Evolutionary conservation across 2,888 invertebrate species (phyloP).

Genomic region (Nomada hirtipes): DNA sequence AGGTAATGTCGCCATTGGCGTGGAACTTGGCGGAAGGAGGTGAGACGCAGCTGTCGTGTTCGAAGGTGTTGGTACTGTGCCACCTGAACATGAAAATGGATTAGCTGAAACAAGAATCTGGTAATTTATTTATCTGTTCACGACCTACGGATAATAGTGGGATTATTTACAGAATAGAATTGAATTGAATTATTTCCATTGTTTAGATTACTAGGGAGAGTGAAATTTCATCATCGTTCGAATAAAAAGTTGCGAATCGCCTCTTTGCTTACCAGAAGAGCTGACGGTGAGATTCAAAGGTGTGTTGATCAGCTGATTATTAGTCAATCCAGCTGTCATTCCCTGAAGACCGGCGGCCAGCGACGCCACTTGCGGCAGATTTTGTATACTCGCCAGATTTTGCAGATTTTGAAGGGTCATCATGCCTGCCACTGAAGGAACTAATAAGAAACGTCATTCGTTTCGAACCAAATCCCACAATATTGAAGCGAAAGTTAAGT

Average conservation of each 20-base stretch:
- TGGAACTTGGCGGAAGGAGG: constrained; percentile 81
- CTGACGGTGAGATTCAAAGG: constrained; percentile 94
- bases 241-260: no score
- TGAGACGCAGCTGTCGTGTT: constrained; percentile 82
- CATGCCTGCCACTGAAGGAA: constrained; percentile 89
- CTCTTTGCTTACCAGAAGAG: constrained; percentile 82
- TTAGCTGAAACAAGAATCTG: neutral
- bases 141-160: neutral
- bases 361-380: constrained; percentile 87
- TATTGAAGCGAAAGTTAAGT: neutral
- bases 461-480: neutral
- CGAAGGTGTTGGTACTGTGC: constrained; percentile 82
- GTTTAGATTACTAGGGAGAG: no score
- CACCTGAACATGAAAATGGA: constrained; percentile 72
- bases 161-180: neutral
- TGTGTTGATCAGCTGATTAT: constrained; percentile 90
- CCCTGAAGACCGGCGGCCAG: constrained; percentile 88
- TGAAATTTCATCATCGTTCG: no score
- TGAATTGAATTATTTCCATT: neutral
- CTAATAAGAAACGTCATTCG: neutral
- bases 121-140: neutral
- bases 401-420: constrained; percentile 91
- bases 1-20: constrained; percentile 87
- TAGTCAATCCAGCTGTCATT: constrained; percentile 85
- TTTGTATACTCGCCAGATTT: constrained; percentile 91